Evolutionary conservation across 1,140 invertebrate genomes (phyloP).

Genomic region (Chionoecetes opilio): DNA sequence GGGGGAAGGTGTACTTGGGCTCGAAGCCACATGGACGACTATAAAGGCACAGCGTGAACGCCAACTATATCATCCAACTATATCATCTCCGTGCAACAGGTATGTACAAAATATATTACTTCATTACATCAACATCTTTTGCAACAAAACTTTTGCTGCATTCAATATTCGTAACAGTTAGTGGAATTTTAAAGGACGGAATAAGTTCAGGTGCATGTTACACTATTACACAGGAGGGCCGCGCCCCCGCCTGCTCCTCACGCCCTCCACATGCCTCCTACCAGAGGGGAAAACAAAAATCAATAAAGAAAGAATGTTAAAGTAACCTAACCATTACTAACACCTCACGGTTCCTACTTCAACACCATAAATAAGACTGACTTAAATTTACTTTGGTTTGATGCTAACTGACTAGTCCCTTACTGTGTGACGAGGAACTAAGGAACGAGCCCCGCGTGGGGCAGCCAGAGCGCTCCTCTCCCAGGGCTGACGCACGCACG

Average conservation of each 20-base stretch:
- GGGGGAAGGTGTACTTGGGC: not conserved
- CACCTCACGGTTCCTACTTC: constrained; percentile 42
- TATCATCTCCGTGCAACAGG: constrained; percentile 61
- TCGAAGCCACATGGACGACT: constrained; percentile 31
- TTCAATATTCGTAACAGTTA: not conserved
- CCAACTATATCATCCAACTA: constrained; percentile 51
- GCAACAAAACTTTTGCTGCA: not conserved
- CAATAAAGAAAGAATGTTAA: constrained; percentile 39
- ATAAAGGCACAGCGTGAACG: constrained; percentile 77
- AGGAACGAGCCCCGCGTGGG: constrained; percentile 34
- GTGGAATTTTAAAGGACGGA: not conserved
- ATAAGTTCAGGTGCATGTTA: not conserved
- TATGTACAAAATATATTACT: constrained; percentile 33
- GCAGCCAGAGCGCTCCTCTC: not conserved
- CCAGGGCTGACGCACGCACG: not conserved
- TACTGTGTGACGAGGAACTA: constrained; percentile 71
- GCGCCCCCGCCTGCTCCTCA: not conserved
- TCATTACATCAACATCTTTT: not conserved
- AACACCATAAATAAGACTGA: constrained; percentile 68
- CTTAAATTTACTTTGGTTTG: constrained; percentile 77
- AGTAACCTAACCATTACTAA: constrained; percentile 45
- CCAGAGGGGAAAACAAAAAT: constrained; percentile 2
- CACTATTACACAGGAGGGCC: not conserved
- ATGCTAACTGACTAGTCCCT: constrained; percentile 78
- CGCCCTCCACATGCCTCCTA: not conserved